Conservation (phyloP, 2,113 vertebrate genomes). For the Bubo scandiacus region DNA sequence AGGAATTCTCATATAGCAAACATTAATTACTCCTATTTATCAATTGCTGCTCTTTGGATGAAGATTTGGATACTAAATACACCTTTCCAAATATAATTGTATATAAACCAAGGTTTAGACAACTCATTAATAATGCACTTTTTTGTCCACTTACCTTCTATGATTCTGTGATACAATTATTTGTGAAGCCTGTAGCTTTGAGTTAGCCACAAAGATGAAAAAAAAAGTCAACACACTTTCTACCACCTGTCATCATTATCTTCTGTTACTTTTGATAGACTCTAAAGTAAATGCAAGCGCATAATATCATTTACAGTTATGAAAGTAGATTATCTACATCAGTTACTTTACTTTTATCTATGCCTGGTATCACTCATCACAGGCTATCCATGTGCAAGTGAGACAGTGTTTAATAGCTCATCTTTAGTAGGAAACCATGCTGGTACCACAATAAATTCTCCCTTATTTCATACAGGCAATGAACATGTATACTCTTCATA, state of each 20-base stretch:
- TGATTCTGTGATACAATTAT: constrained; percentile 33
- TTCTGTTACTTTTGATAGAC: constrained; percentile 59
- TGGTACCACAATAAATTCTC: not conserved
- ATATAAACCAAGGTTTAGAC: not conserved
- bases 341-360: constrained; percentile 59
- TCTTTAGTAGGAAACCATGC: not conserved
- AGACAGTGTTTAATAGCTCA: constrained; percentile 23
- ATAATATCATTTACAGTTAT: constrained; percentile 64
- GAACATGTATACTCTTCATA: not conserved
- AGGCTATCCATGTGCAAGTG: not conserved
- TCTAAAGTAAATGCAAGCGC: constrained; percentile 65
- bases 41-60: not conserved
- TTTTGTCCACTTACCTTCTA: not conserved
- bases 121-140: not conserved
- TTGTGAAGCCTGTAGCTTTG: constrained; percentile 22
- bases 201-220: constrained; percentile 54
- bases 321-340: constrained; percentile 51
- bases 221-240: constrained; percentile 57
- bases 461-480: not conserved
- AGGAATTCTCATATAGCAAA: not conserved
- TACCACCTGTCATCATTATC: constrained; percentile 57
- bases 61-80: not conserved
- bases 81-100: constrained; percentile 2
- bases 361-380: constrained; percentile 49
- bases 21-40: not conserved